Evolutionary conservation across 1,140 invertebrate species (phyloP).

Genomic region (Camponotus pennsylvanicus): DNA sequence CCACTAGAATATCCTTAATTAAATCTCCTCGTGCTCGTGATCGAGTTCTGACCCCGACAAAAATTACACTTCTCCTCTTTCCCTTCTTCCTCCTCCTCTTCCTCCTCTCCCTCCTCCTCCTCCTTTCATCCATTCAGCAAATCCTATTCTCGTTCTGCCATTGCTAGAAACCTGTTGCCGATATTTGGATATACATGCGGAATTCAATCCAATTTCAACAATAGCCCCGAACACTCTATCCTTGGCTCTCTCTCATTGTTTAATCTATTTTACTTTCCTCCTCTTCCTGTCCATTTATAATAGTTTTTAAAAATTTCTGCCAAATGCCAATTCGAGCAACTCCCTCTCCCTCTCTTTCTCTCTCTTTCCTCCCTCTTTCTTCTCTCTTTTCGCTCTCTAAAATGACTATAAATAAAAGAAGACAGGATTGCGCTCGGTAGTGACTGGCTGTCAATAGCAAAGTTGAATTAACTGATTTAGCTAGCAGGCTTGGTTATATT

Average conservation of each 20-base stretch:
- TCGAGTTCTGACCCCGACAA: conserved; percentile 20
- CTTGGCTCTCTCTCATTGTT: background rate
- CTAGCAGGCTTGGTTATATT: conserved; percentile 34
- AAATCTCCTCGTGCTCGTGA: conserved; percentile 23
- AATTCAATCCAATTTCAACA: conserved; percentile 54
- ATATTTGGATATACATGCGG: conserved; percentile 24
- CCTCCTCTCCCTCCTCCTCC: too few species aligned
- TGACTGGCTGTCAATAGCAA: conserved; percentile 24
- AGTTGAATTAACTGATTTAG: conserved; percentile 51
- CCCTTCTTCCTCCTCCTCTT: too few species aligned
- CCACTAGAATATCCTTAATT: conserved; percentile 26
- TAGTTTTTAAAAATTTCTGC: conserved; percentile 22
- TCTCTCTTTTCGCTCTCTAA: too few species aligned
- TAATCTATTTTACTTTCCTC: conserved; percentile 15
- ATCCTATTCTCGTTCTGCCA: conserved; percentile 4
- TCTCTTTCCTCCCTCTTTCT: background rate
- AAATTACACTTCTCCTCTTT: conserved; percentile 30
- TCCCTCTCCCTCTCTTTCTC: background rate
- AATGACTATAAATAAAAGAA: conserved; percentile 39
- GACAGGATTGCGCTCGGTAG: background rate
- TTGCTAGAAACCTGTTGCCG: conserved; percentile 37
- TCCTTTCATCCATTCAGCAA: conserved; percentile 17
- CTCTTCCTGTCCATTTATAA: conserved; percentile 15
- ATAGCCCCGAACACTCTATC: background rate
- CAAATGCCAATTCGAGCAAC: background rate